Evolutionary conservation across 2,888 invertebrate species (phyloP).

Genomic region (Torymus texanus): DNA sequence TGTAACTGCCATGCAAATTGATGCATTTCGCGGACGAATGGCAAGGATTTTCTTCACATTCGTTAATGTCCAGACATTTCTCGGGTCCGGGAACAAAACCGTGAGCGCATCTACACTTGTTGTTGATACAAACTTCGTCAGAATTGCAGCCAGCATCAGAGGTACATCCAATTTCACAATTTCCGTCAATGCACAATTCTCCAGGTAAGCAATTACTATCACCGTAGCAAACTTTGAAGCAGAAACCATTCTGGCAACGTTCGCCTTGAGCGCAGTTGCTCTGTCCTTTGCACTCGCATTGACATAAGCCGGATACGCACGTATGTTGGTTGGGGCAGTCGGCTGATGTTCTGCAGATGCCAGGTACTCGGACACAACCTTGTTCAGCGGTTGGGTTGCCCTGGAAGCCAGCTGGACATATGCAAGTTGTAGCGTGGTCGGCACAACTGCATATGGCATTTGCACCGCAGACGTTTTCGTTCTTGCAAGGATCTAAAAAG

Average conservation of each 20-base stretch:
- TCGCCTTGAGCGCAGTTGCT: constrained; percentile 89
- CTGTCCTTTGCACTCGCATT: constrained; percentile 85
- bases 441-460: constrained; percentile 88
- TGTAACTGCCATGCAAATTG: constrained; percentile 87
- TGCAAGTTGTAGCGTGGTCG: constrained; percentile 86
- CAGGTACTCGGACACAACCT: constrained; percentile 90
- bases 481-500: constrained; percentile 83
- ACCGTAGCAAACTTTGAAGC: constrained; percentile 90
- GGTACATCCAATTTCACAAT: constrained; percentile 89
- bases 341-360: constrained; percentile 80
- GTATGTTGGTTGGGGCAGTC: constrained; percentile 87
- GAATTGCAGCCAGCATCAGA: constrained; percentile 87
- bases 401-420: constrained; percentile 89
- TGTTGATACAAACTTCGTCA: constrained; percentile 85
- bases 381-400: constrained; percentile 92
- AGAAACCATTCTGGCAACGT: constrained; percentile 86
- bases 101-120: constrained; percentile 85
- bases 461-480: constrained; percentile 86
- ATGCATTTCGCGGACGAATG: constrained; percentile 87
- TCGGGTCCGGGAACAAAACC: constrained; percentile 85
- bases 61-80: constrained; percentile 86
- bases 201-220: constrained; percentile 93
- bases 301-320: constrained; percentile 87
- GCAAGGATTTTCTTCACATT: constrained; percentile 87
- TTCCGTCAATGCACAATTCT: constrained; percentile 89